A percentile compares a stretch with the other conserved stretches of the same genome.
These are phyloP conservation scores for Scomber colias DNA, from an alignment of 2,113 vertebrate genomes.

Conservation along the genomic window DNA sequence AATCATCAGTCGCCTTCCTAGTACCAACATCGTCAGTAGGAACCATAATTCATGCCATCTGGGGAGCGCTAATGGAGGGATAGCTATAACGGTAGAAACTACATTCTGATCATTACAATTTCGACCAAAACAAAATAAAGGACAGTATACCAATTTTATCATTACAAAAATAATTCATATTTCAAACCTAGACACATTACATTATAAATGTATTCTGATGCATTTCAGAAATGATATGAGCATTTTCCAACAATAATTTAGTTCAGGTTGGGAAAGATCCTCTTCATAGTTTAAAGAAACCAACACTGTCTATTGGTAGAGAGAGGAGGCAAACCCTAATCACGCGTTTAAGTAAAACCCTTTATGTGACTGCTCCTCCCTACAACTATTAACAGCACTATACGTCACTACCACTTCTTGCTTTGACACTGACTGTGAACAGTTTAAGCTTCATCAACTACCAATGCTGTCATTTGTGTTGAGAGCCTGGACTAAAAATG, in stretches of 20 bases:
- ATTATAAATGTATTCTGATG: not conserved
- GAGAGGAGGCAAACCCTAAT: slow-evolving; percentile 19
- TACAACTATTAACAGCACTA: slow-evolving; percentile 16
- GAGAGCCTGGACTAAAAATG: slow-evolving; percentile 22
- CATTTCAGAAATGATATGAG: not conserved
- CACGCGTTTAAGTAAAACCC: slow-evolving; percentile 12
- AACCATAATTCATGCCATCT: too few species aligned
- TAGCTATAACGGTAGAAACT: too few species aligned
- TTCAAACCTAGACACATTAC: not conserved
- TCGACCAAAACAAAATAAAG: too few species aligned
- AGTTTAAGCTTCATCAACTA: slow-evolving; percentile 11
- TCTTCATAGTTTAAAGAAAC: slow-evolving; percentile 10
- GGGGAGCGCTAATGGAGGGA: too few species aligned
- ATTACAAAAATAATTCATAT: too few species aligned
- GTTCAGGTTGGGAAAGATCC: not conserved
- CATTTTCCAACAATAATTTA: too few species aligned
- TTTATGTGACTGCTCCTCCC: slow-evolving; percentile 12
- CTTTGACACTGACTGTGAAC: slow-evolving; percentile 39
- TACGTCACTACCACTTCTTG: slow-evolving; percentile 29
- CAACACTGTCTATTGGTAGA: slow-evolving; percentile 9
- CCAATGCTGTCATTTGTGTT: not conserved
- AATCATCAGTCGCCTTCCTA: too few species aligned
- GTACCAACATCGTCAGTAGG: too few species aligned
- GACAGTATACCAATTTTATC: too few species aligned
- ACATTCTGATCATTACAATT: too few species aligned